phyloP scores from a whole-genome alignment of 2,888 invertebrate species.

The Caenorhabditis parvicauda region DNA sequence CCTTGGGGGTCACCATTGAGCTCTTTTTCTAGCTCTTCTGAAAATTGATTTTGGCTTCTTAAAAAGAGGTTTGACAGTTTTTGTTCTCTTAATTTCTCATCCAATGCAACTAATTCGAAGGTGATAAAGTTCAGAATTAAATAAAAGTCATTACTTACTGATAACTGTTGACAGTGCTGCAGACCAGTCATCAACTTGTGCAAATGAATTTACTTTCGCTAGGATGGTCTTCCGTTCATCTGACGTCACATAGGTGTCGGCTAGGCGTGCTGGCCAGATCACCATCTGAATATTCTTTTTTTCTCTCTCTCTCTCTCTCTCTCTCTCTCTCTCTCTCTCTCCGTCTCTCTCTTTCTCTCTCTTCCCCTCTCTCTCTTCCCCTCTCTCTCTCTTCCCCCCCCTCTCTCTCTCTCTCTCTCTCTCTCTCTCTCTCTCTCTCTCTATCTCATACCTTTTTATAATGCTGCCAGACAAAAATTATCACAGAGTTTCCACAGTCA shows the following conservation, averaged over 20 bases:
- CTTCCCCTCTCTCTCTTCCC: not conserved
- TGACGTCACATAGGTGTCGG: constrained; percentile 54
- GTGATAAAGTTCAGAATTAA: not conserved
- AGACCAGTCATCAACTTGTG: constrained; percentile 56
- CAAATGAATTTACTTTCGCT: constrained; percentile 51
- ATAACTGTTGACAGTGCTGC: constrained; percentile 53
- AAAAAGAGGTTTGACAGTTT: too few species aligned
- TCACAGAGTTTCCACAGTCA: constrained; percentile 62
- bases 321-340: too few species aligned
- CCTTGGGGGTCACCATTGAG: constrained; percentile 56
- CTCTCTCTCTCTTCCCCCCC: not conserved
- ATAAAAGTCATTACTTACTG: constrained; percentile 21
- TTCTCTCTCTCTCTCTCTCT: not conserved
- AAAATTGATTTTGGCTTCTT: constrained; percentile 6
- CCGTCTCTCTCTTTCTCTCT: too few species aligned
- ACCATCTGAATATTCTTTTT: constrained; percentile 44
- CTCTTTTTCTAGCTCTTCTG: constrained; percentile 53
- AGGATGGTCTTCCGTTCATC: constrained; percentile 55
- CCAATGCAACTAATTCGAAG: not conserved
- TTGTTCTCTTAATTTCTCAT: not conserved
- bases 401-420: too few species aligned
- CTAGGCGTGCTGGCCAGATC: constrained; percentile 59
- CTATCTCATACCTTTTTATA: constrained; percentile 55
- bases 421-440: too few species aligned
- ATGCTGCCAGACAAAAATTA: constrained; percentile 61